phyloP scores from a whole-genome alignment of 53 echinoderm and acorn worm genomes.

The Stichopus horrens region DNA sequence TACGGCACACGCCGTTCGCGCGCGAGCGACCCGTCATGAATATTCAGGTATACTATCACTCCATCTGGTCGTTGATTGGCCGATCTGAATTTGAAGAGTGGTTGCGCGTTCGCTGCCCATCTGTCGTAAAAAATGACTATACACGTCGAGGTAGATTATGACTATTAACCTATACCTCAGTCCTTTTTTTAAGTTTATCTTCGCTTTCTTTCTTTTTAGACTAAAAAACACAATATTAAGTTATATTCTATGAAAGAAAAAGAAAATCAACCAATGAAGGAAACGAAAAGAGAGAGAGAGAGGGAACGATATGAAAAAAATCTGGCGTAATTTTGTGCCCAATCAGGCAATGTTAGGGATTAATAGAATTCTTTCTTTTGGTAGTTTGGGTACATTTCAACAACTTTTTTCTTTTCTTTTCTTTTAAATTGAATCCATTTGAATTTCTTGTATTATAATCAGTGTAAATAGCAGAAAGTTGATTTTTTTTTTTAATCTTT shows the following conservation, averaged over 20 bases:
- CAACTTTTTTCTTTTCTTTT: slow-evolving; percentile 33
- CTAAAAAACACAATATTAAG: background rate
- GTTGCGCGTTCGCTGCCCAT: slow-evolving; percentile 11
- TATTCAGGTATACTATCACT: slow-evolving; percentile 26
- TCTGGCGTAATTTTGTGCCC: slow-evolving; percentile 44
- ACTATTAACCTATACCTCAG: background rate
- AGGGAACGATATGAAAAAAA: slow-evolving; percentile 3
- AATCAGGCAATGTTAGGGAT: slow-evolving; percentile 41
- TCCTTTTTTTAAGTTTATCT: background rate
- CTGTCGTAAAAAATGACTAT: slow-evolving; percentile 25
- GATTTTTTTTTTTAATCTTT: background rate
- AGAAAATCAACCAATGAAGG: background rate
- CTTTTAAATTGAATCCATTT: slow-evolving; percentile 21
- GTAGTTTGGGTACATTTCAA: slow-evolving; percentile 24
- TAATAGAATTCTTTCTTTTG: slow-evolving; percentile 30
- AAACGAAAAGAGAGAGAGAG: background rate
- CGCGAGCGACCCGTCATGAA: slow-evolving; percentile 20
- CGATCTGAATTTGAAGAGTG: background rate
- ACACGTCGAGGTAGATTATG: background rate
- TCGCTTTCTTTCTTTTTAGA: background rate
- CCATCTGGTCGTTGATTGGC: slow-evolving; percentile 29
- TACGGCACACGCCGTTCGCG: slow-evolving; percentile 35
- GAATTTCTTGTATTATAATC: background rate
- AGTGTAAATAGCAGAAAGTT: background rate
- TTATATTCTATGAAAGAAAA: background rate